A percentile compares a stretch with the other conserved stretches of the same genome.
Conservation (phyloP, 2,888 invertebrate genomes). For the Caenorhabditis becei region DNA sequence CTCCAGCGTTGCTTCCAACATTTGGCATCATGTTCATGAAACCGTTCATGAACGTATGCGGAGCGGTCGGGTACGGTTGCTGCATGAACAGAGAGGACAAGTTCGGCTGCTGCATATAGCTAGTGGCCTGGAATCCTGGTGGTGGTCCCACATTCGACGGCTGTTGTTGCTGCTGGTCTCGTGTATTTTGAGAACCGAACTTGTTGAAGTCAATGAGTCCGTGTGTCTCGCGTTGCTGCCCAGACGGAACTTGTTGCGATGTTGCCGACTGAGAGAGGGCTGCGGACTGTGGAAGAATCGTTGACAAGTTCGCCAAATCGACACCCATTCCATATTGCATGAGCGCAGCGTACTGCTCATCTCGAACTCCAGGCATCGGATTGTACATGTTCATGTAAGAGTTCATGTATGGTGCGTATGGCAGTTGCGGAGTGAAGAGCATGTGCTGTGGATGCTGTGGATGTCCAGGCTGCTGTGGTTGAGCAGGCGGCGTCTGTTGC, state of each 20-base stretch:
- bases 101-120: constrained; percentile 65
- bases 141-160: constrained; percentile 71
- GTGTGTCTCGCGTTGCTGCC: constrained; percentile 65
- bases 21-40: constrained; percentile 70
- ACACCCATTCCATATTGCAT: constrained; percentile 71
- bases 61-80: constrained; percentile 56
- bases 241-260: constrained; percentile 47
- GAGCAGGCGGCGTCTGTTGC: constrained; percentile 50
- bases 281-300: constrained; percentile 59
- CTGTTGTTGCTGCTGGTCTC: constrained; percentile 67
- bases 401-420: constrained; percentile 60
- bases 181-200: constrained; percentile 60
- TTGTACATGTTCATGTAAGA: constrained; percentile 70
- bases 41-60: constrained; percentile 37
- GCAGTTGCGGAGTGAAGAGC: constrained; percentile 63
- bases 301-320: constrained; percentile 64
- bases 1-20: constrained; percentile 55
- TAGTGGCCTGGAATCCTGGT: constrained; percentile 68
- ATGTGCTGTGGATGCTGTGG: constrained; percentile 66
- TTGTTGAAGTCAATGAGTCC: constrained; percentile 66
- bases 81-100: constrained; percentile 68
- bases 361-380: constrained; percentile 66
- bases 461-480: constrained; percentile 53
- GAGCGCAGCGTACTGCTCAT: constrained; percentile 68
- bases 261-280: constrained; percentile 48